Base-by-base conservation (phyloP, 2,797 vertebrate genomes). In the Avahi laniger region DNA sequence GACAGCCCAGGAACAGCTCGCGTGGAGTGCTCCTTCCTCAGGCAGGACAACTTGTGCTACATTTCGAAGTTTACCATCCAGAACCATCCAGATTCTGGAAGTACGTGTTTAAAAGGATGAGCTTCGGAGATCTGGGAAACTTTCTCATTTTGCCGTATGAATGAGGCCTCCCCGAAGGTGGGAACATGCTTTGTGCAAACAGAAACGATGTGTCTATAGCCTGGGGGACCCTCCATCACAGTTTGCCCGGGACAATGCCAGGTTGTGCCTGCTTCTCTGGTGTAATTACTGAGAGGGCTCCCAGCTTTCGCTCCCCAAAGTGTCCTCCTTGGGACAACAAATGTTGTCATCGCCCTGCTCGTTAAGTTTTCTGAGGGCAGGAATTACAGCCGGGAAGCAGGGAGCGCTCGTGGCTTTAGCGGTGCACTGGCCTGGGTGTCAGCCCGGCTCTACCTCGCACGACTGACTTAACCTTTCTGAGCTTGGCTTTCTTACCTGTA, bases 381-480 rank as follows among this genome's bases (percentile, higher is more conserved):
- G 17, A 24, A 4, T 38, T 33, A 22, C 0, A 59, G n/a, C 48
- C 41, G 2, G 46, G 41, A n/a, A 28, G 69, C 33, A 15, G 18
- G 0, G 0, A 46, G 69, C 11, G 0, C 57, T 8, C 3, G 30
- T n/a, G 41, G 38, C 52, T 59, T 50, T 2, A 26, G 28, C 33
- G 6, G 22, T 9, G 0, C 33, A 1, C 54, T 26, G 54, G 57
- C 33, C 18, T 63, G 22, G n/a, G 5, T 67, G 35, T 89, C 50
- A 46, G 5, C 15, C 41, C 82, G 78, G 11, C 24, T 76, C 35
- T 13, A 3, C 48, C 46, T 91, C 59, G 61, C 28, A 33, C 63
- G 26, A 30, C 38, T 88, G 54, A 48, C 48, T 67, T 82, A 67
- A 43, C 4, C 35, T 84, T 85, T 70, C 78, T 33, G 84, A 59